A percentile compares a stretch with the other conserved stretches of the same genome.
These are phyloP conservation scores for Philotrypesis tridentata DNA, from an alignment of 1,140 invertebrate genomes.

Conservation along the genomic window DNA sequence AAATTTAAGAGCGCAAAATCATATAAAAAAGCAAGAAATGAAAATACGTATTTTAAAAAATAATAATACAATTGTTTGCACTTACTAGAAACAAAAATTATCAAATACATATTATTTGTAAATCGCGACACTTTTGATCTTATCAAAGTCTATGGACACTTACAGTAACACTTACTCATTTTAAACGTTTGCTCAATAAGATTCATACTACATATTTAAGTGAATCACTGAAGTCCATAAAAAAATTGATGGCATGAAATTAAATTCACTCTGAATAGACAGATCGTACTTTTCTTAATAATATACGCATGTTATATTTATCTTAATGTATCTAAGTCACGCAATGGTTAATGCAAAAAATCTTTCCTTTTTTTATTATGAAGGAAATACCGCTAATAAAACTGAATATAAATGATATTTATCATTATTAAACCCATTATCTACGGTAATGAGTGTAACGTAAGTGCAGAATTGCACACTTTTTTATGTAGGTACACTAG, in stretches of 20 bases:
- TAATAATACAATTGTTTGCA: slow-evolving; percentile 35
- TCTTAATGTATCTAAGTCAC: slow-evolving; percentile 17
- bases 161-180: slow-evolving; percentile 43
- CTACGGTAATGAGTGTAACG: slow-evolving; percentile 18
- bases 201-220: slow-evolving; percentile 44
- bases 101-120: slow-evolving; percentile 39
- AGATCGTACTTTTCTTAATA: slow-evolving; percentile 9
- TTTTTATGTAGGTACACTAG: background rate
- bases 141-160: slow-evolving; percentile 46
- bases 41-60: slow-evolving; percentile 37
- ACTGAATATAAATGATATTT: slow-evolving; percentile 17
- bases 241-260: slow-evolving; percentile 41
- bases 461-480: slow-evolving; percentile 14
- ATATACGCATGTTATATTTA: slow-evolving; percentile 16
- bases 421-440: slow-evolving; percentile 27
- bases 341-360: slow-evolving; percentile 32
- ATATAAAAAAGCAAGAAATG: slow-evolving; percentile 36
- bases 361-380: slow-evolving; percentile 9
- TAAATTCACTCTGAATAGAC: slow-evolving; percentile 19
- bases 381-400: background rate
- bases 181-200: slow-evolving; percentile 38
- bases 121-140: slow-evolving; percentile 45
- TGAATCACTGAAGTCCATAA: slow-evolving; percentile 31
- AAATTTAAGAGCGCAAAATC: slow-evolving; percentile 21
- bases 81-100: slow-evolving; percentile 21